phyloP scores from a whole-genome alignment of 2,113 vertebrate species.

The Periophthalmodon schlosseri region DNA sequence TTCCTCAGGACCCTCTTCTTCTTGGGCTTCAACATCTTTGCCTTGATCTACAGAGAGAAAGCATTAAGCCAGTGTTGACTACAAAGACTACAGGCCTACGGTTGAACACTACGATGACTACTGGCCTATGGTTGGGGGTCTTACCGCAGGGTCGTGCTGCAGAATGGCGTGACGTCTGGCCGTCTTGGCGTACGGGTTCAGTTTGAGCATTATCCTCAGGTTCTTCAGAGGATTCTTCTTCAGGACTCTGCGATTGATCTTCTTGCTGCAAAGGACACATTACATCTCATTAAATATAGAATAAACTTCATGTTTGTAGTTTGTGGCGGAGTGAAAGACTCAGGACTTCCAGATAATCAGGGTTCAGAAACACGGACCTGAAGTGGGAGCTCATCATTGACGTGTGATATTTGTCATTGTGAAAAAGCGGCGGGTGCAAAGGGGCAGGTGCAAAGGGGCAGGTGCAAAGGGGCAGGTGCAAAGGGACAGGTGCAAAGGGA shows the following conservation, averaged over 20 bases:
- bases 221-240: constrained; percentile 99
- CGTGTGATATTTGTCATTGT: not conserved
- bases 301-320: not conserved
- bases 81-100: no score
- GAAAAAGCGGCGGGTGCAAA: no score
- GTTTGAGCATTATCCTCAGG: constrained; percentile 92
- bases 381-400: constrained; percentile 73
- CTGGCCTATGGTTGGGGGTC: constrained; percentile 4
- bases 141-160: constrained; percentile 85
- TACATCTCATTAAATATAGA: not conserved
- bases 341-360: constrained; percentile 77
- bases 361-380: constrained; percentile 80
- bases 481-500: no score
- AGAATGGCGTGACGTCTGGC: constrained; percentile 91
- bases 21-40: constrained; percentile 77
- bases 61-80: not conserved
- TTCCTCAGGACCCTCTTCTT: constrained; percentile 74
- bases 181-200: constrained; percentile 95
- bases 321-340: constrained; percentile 1
- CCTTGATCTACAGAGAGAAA: constrained; percentile 70
- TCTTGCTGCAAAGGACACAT: constrained; percentile 79
- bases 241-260: constrained; percentile 88
- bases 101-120: not conserved
- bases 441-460: not conserved
- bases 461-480: no score